Conservation (phyloP, 2,113 vertebrate species). For the Podarcis cretensis region DNA sequence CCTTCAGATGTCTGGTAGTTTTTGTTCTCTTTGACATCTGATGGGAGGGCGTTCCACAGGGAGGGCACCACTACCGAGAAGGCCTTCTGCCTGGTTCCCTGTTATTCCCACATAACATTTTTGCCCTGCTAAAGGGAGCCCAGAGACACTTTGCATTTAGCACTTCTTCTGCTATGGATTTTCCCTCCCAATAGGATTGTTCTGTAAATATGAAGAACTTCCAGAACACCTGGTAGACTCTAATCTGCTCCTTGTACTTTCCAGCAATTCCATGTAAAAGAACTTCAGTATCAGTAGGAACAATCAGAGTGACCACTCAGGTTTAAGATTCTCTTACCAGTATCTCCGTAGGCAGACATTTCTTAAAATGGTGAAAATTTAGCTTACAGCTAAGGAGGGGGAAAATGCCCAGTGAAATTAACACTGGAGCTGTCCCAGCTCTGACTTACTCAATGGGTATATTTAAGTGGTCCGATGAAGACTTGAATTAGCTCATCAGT, state of each 20-base stretch:
- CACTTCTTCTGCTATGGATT: too few relatives aligned
- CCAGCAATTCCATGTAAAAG: not conserved
- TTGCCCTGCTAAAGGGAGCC: too few relatives aligned
- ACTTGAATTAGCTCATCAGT: not conserved
- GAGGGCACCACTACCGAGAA: too few relatives aligned
- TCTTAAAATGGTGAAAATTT: not conserved
- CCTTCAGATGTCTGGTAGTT: too few relatives aligned
- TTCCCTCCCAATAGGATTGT: not conserved
- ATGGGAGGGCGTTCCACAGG: too few relatives aligned
- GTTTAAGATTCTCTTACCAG: not conserved
- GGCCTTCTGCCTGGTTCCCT: too few relatives aligned
- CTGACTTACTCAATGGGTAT: not conserved
- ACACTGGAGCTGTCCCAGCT: not conserved
- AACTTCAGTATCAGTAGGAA: not conserved
- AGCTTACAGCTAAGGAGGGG: not conserved
- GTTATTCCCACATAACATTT: too few relatives aligned
- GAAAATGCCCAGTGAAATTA: not conserved
- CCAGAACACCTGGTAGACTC: not conserved
- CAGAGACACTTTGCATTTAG: too few relatives aligned
- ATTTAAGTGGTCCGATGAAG: not conserved
- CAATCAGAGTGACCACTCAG: not conserved
- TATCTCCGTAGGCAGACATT: not conserved
- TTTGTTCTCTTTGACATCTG: too few relatives aligned
- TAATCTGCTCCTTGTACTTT: not conserved
- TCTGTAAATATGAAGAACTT: not conserved